Evolutionary conservation across 2,113 vertebrate genomes (phyloP), one percentile per base, ranked within the genome.

Genomic region (Rhombomys opimus): DNA sequence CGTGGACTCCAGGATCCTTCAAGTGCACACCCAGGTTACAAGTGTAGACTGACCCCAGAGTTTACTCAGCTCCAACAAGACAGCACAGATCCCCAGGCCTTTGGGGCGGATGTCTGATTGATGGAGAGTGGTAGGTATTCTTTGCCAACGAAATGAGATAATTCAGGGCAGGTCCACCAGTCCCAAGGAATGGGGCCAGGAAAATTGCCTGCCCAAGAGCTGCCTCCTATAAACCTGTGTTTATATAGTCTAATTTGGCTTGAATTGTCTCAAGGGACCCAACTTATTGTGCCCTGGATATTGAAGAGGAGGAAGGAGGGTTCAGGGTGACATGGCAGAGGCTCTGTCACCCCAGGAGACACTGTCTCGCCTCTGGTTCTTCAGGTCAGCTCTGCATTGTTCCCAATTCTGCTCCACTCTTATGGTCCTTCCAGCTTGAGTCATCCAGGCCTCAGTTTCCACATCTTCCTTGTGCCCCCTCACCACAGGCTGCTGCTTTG

Each of bases 11-110:
- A 22, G 41, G 90, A 80, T 20, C 0, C 14, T 30, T 25, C 12
- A 9, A 8, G 57, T 32, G 61, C 11, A 35, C 46, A 20, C 14
- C 0, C 0, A 6, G 2, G 7, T 23, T 73, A 67, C 13, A 2
- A 59, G 76, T 3, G 4, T 11, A 59, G 91, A 57, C 50, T 72
- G 46, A 18, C 10, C 46, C 41, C 22, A 52, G 73, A n/a, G 89
- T 41, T 72, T 25, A 1, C 12, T 0, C 7, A 81, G 76, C 35
- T 72, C 35, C 12, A 50, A 25, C 13, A 63, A 73, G 90, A 75
- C 65, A 67, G 87, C 84, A n/a, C 72, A 75, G 50, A 35, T 27
- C n/a, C 35, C 59, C 22, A 93, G 75, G 72, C 84, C 38, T 46
- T 70, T 30, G 38, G 73, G 5, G 75, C 0, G 73, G 87, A 61